Evolutionary conservation across 2,113 vertebrate genomes (phyloP), one percentile per base, ranked within the genome.

Genomic region (Ctenomys sociabilis): DNA sequence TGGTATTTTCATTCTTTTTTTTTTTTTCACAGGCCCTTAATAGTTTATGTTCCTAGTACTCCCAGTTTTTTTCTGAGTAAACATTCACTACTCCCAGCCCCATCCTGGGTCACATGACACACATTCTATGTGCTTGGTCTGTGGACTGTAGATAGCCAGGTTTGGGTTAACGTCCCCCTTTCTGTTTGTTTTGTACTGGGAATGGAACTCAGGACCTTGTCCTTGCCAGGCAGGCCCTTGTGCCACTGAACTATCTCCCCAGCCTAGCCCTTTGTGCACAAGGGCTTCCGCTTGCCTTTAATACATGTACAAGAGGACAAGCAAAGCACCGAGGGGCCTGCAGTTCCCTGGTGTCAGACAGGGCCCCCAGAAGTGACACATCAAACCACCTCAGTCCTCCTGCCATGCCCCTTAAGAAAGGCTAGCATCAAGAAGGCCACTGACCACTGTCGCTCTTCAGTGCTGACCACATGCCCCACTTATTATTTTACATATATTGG

Each of bases 391-490:
- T 49, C 17, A 32, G 19, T 35, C 30, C 83, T 43, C 6, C 26
- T 43, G 57, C 59, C 7, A 9, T 16, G 1, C 14, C 37, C 28
- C 83, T 32, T 22, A 21, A 80, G 59, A 37, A 13, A 19, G 28
- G 17, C 61, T 61, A 66, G 17, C 22, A 6, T 0, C 17, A 6
- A 21, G 22, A 30, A 4, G 2, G 37, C 26, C 35, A 24, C 63
- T 0, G 8, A 6, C 30, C 0, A 28, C 63, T 84, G 32, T 64
- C 17, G 0, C 5, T 8, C 16, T 16, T 63, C 3, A 7, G 81
- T 43, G n/a, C 70, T 0, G 8, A 8, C 52, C 12, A 22, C 0
- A 0, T 0, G 32, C 75, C 13, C 35, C 26, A 0, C n/a, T 57
- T 28, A 30, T n/a, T n/a, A n/a, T n/a, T n/a, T n/a, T n/a, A n/a